These are phyloP conservation scores for Lateolabrax maculatus DNA, from an alignment of 2,797 vertebrate genomes.

Conservation along the genomic window DNA sequence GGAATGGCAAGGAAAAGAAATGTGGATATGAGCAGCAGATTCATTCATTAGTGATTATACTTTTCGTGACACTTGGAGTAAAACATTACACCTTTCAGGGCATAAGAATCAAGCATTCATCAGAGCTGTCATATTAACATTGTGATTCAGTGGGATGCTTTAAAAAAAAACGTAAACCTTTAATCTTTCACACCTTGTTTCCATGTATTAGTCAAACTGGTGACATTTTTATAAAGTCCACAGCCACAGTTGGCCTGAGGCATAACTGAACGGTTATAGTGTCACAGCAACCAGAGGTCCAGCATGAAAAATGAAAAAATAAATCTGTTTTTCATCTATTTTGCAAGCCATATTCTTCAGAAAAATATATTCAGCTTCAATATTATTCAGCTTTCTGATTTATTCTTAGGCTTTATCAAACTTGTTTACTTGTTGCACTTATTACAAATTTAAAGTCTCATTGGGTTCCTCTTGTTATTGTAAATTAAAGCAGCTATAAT, in stretches of 20 bases:
- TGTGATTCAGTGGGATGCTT: conserved; percentile 20
- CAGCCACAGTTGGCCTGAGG: conserved; percentile 25
- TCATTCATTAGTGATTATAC: conserved; percentile 20
- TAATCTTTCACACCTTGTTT: conserved; percentile 46
- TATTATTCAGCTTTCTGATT: conserved; percentile 4
- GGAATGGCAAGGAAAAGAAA: conserved; percentile 3
- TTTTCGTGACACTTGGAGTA: conserved; percentile 14
- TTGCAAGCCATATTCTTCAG: conserved; percentile 7
- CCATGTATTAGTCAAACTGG: conserved; percentile 30
- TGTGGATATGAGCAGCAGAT: conserved; percentile 18
- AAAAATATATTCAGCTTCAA: neutral
- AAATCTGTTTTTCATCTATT: neutral
- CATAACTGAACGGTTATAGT: conserved; percentile 11
- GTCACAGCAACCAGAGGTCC: conserved; percentile 11
- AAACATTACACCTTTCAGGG: conserved; percentile 8
- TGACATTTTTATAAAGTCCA: conserved; percentile 43
- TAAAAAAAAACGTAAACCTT: conserved; percentile 23
- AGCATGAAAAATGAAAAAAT: neutral
- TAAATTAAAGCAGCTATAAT: neutral
- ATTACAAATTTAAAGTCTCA: neutral
- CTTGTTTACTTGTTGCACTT: conserved; percentile 5
- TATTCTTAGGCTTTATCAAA: conserved; percentile 8
- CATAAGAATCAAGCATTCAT: neutral
- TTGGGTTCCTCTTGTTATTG: neutral
- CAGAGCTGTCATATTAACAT: neutral